Base-by-base conservation (phyloP, 2,113 vertebrate species). In the Oxyruncus cristatus region DNA sequence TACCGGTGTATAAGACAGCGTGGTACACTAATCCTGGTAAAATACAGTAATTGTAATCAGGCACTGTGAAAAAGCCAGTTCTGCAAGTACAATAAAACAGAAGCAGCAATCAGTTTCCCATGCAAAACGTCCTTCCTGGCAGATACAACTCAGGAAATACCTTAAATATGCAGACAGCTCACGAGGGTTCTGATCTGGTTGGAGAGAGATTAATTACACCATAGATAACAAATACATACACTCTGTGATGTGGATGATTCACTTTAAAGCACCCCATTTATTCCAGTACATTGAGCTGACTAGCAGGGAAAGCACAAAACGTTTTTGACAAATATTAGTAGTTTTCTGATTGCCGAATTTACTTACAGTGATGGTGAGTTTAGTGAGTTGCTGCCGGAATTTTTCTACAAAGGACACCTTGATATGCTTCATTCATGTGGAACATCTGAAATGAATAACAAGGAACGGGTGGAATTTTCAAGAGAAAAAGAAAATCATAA, bases 381-480 rank as follows among this genome's bases (percentile, higher is more conserved):
- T 90, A 93, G 63, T 89, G 81, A 82, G 46, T 17, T 91, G 84
- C 70, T 89, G 89, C 41, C 58, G 89, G 87, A 49, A 62, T 92
- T 95, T 92, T 89, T 81, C 93, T 55, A 22, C 41, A 37, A 66
- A 76, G 42, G 53, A 59, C 35, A 93, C 85, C 75, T 93, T 91
- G 70, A 58, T 89, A 24, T 33, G 49, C 71, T 88, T 88, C 78
- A 42, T 82, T 89, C 67, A 62, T 77, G 46, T 72, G 67, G 81
- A 95, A 89, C 93, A 95, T 96, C 78, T 95, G 89, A 94, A 96
- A 83, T 23, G 18, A 91, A 92, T 92, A 93, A 94, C 59, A 59
- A 80, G 58, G 78, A 96, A 89, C 0, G 1, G 85, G 66, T 70
- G 85, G 87, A 92, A 88, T 95, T 89, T 94, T 93, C 77, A 88